Base-by-base conservation (phyloP, 2,888 invertebrate species). In the Hypselothyrea guttata region DNA sequence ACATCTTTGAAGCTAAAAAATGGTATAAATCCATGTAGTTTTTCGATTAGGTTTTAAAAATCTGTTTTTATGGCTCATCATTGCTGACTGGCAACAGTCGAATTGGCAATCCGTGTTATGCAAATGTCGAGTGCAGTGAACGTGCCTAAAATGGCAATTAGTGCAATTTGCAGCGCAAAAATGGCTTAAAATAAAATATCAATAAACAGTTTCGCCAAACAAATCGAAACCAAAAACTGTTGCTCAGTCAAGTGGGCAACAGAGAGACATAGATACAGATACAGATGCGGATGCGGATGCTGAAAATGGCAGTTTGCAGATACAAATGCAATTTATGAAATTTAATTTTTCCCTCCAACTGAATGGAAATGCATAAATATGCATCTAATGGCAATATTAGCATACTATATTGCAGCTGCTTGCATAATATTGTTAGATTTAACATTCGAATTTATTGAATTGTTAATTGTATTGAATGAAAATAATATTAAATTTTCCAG, bases 141-240 rank as follows among this genome's bases (percentile, higher is more conserved):
- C 83, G 85, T 77, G 77, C 61, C 83, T 71, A 78, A 77, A 77
- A 85, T 77, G 55, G 84, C 77, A 77, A 77, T 83, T 77, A 77
- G 84, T 71, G 63, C 71, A 71, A 71, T 66, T 69, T 59, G 75
- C 48, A 58, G 51, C 46, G 15, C 51, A 61, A 84, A 22, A 68
- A 64, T 68, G 69, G 63, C 63, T 58, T n/a, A n/a, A n/a, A 61
- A 85, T 83, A 68, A 83, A 78, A 85, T 79, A 78, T 83, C 86
- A 85, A 79, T 85, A 85, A 78, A 85, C 81, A 85, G 68, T 71
- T 22, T 22, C 59, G 54, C 61, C 67, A 57, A 52, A 68, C 46
- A 65, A 55, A 31, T 31, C 27, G 33, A 27, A 34, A 37, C 34
- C 34, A 51, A 54, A 38, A 56, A 28, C 28, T 3, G 45, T 22